These are phyloP conservation scores for Anoplopoma fimbria DNA, from an alignment of 2,113 vertebrate species.

Conservation along the genomic window DNA sequence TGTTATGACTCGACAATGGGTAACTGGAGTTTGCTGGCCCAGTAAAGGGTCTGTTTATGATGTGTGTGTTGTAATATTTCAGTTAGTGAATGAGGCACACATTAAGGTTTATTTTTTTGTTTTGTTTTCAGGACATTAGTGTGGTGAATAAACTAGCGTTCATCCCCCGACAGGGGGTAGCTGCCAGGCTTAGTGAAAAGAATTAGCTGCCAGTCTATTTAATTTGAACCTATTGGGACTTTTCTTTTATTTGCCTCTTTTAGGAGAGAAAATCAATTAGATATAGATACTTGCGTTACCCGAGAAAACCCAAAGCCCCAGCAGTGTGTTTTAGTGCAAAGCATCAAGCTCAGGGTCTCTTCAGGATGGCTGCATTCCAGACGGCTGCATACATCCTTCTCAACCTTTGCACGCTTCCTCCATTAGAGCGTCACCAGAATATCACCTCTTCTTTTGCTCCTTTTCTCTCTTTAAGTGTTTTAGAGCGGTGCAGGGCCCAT, in stretches of 20 bases:
- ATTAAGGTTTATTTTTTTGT: slow-evolving; percentile 38
- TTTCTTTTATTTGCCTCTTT: slow-evolving; percentile 16
- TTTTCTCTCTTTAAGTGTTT: slow-evolving; percentile 62
- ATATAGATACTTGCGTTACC: not conserved
- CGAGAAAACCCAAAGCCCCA: slow-evolving; percentile 2
- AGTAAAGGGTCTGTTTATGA: slow-evolving; percentile 15
- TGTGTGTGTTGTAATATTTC: not conserved
- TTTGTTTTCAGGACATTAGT: slow-evolving; percentile 13
- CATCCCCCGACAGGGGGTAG: not conserved
- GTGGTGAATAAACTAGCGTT: slow-evolving; percentile 17
- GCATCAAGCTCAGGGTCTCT: slow-evolving; percentile 21
- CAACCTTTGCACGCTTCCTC: slow-evolving; percentile 60
- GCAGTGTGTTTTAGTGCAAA: not conserved
- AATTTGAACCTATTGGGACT: slow-evolving; percentile 2
- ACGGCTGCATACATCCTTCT: slow-evolving; percentile 42
- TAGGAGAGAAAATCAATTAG: slow-evolving; percentile 22
- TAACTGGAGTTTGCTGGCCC: not conserved
- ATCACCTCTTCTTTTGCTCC: slow-evolving; percentile 51
- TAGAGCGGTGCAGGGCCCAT: slow-evolving; percentile 51
- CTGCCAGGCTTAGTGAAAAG: slow-evolving; percentile 4
- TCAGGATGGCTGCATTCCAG: slow-evolving; percentile 58
- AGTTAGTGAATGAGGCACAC: slow-evolving; percentile 23
- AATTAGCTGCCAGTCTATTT: slow-evolving; percentile 21
- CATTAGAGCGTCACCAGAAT: slow-evolving; percentile 71
- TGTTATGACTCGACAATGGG: slow-evolving; percentile 14